A percentile compares a stretch with the other conserved stretches of the same genome.
Evolutionary conservation across 2,113 vertebrate species (phyloP).

Genomic region (Petromus typicus): DNA sequence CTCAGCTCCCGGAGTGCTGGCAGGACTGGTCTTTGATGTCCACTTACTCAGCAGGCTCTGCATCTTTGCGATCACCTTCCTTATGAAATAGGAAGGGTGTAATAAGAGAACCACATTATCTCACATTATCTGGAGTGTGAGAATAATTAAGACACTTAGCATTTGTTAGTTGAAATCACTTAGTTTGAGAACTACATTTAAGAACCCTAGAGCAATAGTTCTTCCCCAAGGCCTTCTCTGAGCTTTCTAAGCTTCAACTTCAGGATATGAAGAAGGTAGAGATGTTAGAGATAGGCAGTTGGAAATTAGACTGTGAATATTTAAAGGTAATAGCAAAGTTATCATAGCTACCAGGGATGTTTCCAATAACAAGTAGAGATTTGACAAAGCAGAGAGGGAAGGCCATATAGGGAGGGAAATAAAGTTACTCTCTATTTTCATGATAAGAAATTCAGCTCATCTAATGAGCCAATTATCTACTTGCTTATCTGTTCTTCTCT

Average conservation of each 20-base stretch:
- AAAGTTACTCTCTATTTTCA: neutral
- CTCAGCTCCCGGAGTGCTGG: neutral
- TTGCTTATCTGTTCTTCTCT: neutral
- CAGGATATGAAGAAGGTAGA: neutral
- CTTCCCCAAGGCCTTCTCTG: neutral
- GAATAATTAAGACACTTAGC: neutral
- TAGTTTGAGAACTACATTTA: neutral
- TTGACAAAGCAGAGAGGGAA: slow-evolving; percentile 11
- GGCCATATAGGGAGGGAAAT: neutral
- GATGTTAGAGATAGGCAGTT: neutral
- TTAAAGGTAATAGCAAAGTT: slow-evolving; percentile 13
- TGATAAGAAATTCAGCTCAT: neutral
- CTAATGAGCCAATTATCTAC: neutral
- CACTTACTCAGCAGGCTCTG: neutral
- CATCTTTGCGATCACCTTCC: neutral
- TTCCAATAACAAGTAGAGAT: neutral
- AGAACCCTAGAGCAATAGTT: neutral
- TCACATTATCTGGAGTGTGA: neutral
- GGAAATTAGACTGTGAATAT: neutral
- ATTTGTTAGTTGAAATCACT: neutral
- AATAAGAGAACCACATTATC: neutral
- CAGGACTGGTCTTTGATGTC: neutral
- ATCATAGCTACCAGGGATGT: neutral
- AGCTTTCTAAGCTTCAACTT: neutral
- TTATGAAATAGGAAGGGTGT: neutral